A percentile compares a stretch with the other conserved stretches of the same genome.
These are phyloP conservation scores for Erebia aethiops DNA, from an alignment of 2,888 invertebrate genomes.

Conservation along the genomic window DNA sequence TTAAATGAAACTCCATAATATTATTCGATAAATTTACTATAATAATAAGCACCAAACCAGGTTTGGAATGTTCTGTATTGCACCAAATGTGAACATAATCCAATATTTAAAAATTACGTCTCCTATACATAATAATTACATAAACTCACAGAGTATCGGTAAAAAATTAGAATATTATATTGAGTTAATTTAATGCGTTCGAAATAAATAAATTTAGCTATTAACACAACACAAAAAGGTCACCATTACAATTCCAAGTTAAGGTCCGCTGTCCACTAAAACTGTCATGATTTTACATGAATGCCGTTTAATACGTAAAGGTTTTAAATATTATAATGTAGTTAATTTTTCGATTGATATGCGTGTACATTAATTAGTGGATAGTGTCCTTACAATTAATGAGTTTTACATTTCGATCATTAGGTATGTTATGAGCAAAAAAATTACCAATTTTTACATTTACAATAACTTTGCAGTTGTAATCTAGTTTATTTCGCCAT, in stretches of 20 bases:
- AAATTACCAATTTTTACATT: not conserved
- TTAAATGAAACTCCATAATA: slow-evolving; percentile 70
- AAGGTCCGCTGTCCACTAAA: slow-evolving; percentile 41
- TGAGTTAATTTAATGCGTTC: slow-evolving; percentile 38
- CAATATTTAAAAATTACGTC: slow-evolving; percentile 59
- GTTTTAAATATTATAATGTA: not conserved
- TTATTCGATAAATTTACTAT: slow-evolving; percentile 76
- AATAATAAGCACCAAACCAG: slow-evolving; percentile 80
- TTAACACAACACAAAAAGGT: slow-evolving; percentile 71
- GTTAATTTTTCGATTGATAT: not conserved
- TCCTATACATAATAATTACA: slow-evolving; percentile 49
- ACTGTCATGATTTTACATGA: not conserved
- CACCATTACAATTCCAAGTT: slow-evolving; percentile 63
- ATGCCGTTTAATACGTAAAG: not conserved
- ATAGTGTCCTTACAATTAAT: slow-evolving; percentile 21
- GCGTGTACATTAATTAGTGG: slow-evolving; percentile 19
- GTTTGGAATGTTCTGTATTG: slow-evolving; percentile 82
- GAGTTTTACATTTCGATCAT: slow-evolving; percentile 14
- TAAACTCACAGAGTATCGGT: slow-evolving; percentile 44
- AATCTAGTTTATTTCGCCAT: not conserved
- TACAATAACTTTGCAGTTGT: not conserved
- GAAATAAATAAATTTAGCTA: slow-evolving; percentile 66
- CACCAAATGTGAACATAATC: slow-evolving; percentile 73
- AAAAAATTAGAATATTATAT: slow-evolving; percentile 34
- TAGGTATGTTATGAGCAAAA: slow-evolving; percentile 20